Conservation (phyloP, 2,113 vertebrate genomes). For the Anas platyrhynchos region DNA sequence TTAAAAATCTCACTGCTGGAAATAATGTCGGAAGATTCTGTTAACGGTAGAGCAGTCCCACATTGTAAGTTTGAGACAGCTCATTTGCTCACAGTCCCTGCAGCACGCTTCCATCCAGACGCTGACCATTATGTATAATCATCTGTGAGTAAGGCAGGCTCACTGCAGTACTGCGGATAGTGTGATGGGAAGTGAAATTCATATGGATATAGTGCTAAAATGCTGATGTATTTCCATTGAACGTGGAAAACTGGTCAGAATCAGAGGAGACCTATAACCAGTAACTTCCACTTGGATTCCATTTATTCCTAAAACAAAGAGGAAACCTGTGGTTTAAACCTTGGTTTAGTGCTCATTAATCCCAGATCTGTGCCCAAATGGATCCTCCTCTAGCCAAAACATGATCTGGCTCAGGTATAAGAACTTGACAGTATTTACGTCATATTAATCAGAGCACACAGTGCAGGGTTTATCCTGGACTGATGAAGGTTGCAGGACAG, state of each 20-base stretch:
- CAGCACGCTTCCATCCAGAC: constrained; percentile 48
- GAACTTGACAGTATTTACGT: constrained; percentile 34
- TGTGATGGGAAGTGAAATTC: not conserved
- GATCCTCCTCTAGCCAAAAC: not conserved
- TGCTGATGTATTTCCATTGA: not conserved
- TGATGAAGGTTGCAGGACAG: not conserved
- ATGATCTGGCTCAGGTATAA: constrained; percentile 17
- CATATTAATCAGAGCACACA: constrained; percentile 46
- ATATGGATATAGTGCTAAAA: constrained; percentile 2
- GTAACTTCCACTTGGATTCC: not conserved
- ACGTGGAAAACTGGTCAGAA: constrained; percentile 5
- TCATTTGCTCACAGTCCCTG: constrained; percentile 58
- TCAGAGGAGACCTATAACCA: not conserved
- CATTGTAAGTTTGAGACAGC: constrained; percentile 50
- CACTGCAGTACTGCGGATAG: constrained; percentile 22
- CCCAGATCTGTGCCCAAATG: not conserved
- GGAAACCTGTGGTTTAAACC: not conserved
- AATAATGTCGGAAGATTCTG: constrained; percentile 56
- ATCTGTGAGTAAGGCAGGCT: constrained; percentile 33
- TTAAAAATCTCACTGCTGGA: constrained; percentile 59
- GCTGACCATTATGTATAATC: constrained; percentile 53
- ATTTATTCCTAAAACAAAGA: not conserved
- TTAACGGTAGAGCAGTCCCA: constrained; percentile 46
- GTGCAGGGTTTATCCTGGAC: constrained; percentile 22
- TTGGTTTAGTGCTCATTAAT: not conserved